phyloP scores from a whole-genome alignment of 53 echinoderm and acorn worm genomes.

The Luidia sarsii region DNA sequence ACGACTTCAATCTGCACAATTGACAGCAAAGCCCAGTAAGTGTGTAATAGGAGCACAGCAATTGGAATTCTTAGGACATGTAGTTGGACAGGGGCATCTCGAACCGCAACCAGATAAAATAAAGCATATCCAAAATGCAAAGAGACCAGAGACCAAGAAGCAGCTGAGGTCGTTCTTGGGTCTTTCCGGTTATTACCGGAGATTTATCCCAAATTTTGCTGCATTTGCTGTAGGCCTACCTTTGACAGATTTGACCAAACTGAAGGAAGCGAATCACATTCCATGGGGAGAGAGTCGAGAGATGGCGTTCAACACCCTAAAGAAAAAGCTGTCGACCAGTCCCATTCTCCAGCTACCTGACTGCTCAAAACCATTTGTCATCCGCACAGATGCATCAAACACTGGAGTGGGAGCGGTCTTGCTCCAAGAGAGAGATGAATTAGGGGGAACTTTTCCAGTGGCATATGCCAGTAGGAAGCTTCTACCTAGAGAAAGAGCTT shows the following conservation, averaged over 20 bases:
- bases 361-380: slow-evolving; percentile 9
- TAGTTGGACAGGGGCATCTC: slow-evolving; percentile 22
- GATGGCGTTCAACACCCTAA: slow-evolving; percentile 6
- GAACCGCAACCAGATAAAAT: slow-evolving; percentile 24
- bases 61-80: slow-evolving; percentile 32
- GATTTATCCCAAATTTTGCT: slow-evolving; percentile 45
- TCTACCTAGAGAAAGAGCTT: not conserved
- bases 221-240: slow-evolving; percentile 32
- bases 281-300: slow-evolving; percentile 8
- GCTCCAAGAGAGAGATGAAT: slow-evolving; percentile 2
- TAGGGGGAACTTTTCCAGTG: slow-evolving; percentile 1
- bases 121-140: slow-evolving; percentile 23
- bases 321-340: not conserved
- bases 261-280: not conserved
- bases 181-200: slow-evolving; percentile 34
- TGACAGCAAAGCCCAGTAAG: slow-evolving; percentile 44
- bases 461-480: slow-evolving; percentile 25
- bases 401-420: slow-evolving; percentile 7
- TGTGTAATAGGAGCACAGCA: not conserved
- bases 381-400: slow-evolving; percentile 31
- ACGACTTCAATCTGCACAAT: not conserved
- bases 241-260: slow-evolving; percentile 24
- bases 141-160: slow-evolving; percentile 37
- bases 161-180: slow-evolving; percentile 42
- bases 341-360: slow-evolving; percentile 29